Conservation (phyloP, 2,797 vertebrate species). For the Remorina albescens region DNA sequence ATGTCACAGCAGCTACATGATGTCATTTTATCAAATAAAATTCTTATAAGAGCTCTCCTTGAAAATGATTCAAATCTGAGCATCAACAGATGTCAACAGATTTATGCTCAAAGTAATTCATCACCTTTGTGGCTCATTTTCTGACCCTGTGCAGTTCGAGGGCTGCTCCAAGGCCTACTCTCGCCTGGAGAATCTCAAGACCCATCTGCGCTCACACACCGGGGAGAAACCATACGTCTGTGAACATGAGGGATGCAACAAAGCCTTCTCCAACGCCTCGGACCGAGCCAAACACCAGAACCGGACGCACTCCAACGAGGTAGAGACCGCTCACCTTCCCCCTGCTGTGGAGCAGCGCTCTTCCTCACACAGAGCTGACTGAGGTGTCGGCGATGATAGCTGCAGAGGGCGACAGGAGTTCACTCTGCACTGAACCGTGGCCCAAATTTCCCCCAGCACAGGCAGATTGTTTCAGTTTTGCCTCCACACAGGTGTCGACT, state of each 20-base stretch:
- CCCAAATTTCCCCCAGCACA: neutral
- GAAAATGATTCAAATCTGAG: too few species aligned
- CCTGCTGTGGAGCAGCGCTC: neutral
- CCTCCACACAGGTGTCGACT: slow-evolving; percentile 1
- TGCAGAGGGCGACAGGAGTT: neutral
- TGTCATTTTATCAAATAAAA: neutral
- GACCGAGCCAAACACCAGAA: slow-evolving; percentile 99
- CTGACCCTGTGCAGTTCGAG: slow-evolving; percentile 88
- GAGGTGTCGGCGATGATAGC: neutral
- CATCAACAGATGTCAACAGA: too few species aligned
- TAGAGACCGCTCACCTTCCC: slow-evolving; percentile 36
- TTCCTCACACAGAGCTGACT: neutral
- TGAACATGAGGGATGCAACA: slow-evolving; percentile 97
- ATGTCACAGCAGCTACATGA: neutral
- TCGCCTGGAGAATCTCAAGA: slow-evolving; percentile 98
- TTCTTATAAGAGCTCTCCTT: neutral
- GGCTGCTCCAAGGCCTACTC: slow-evolving; percentile 98
- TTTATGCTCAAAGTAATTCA: too few species aligned
- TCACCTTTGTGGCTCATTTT: neutral
- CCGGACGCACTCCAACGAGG: slow-evolving; percentile 96
- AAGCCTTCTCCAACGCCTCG: slow-evolving; percentile 97
- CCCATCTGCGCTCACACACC: slow-evolving; percentile 97
- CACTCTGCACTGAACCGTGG: neutral
- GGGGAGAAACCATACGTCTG: slow-evolving; percentile 98
- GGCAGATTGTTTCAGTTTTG: neutral